Evolutionary conservation across 1,140 invertebrate species (phyloP).

Genomic region (Vanessa tameamea): DNA sequence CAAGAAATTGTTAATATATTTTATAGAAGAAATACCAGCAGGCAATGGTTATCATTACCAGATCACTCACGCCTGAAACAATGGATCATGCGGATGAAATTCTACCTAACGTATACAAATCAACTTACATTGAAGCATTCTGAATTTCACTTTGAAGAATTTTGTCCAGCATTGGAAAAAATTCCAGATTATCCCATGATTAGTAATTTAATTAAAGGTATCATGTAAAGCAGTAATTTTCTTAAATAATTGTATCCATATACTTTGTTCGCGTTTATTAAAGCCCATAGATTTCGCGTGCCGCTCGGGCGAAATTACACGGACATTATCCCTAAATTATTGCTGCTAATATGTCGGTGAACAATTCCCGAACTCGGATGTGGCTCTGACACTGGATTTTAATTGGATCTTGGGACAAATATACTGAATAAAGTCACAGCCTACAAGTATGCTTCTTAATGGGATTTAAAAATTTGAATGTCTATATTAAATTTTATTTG

Average conservation of each 20-base stretch:
- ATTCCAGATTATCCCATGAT: background rate
- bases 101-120: no score
- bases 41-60: no score
- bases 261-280: conserved; percentile 73
- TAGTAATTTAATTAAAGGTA: conserved; percentile 32
- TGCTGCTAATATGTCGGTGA: conserved; percentile 74
- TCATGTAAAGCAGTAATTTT: conserved; percentile 63
- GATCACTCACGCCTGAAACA: no score
- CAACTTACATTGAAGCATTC: no score
- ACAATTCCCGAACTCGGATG: conserved; percentile 49
- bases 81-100: no score
- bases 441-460: background rate
- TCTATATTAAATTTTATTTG: no score
- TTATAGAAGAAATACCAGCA: no score
- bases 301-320: conserved; percentile 65
- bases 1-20: no score
- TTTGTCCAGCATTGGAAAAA: no score
- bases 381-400: conserved; percentile 53
- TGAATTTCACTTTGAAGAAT: no score
- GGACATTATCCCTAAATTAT: conserved; percentile 77
- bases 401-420: conserved; percentile 40
- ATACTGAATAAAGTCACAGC: conserved; percentile 4
- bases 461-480: no score
- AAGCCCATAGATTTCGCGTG: conserved; percentile 73
- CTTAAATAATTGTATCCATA: conserved; percentile 73